A percentile compares a stretch with the other conserved stretches of the same genome.
These are phyloP conservation scores for Lepus timidus DNA, from an alignment of 2,113 vertebrate genomes.

Conservation along the genomic window DNA sequence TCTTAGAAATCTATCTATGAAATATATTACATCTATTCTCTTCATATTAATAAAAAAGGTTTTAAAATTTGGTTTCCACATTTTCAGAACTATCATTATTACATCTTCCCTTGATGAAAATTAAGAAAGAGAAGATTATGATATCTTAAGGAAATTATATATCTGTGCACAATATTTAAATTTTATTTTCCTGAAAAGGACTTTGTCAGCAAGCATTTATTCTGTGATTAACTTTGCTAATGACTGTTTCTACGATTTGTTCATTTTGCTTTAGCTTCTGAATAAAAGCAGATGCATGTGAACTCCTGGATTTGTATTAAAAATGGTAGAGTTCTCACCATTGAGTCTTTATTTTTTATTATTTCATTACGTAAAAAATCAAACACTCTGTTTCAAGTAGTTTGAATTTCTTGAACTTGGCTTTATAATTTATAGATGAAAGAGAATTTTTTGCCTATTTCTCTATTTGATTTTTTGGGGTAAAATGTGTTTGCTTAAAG, in stretches of 20 bases:
- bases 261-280: not conserved
- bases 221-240: conserved; percentile 10
- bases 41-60: too few relatives aligned
- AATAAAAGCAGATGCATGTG: not conserved
- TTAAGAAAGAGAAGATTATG: not conserved
- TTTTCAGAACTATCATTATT: not conserved
- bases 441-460: conserved; percentile 73
- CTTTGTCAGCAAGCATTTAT: not conserved
- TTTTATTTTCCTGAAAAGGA: not conserved
- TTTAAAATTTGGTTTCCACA: not conserved
- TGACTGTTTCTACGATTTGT: not conserved
- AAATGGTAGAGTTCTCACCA: conserved; percentile 32
- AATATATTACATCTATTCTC: too few relatives aligned
- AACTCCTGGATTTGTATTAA: not conserved
- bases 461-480: conserved; percentile 72
- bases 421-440: conserved; percentile 84
- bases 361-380: conserved; percentile 73
- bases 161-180: not conserved
- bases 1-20: too few relatives aligned
- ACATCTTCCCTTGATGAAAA: not conserved
- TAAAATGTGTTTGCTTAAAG: conserved; percentile 74
- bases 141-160: not conserved
- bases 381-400: conserved; percentile 75
- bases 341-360: conserved; percentile 28
- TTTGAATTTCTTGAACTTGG: conserved; percentile 76